These are phyloP conservation scores for Myotis yumanensis DNA, from an alignment of 2,113 vertebrate species.

Conservation along the genomic window DNA sequence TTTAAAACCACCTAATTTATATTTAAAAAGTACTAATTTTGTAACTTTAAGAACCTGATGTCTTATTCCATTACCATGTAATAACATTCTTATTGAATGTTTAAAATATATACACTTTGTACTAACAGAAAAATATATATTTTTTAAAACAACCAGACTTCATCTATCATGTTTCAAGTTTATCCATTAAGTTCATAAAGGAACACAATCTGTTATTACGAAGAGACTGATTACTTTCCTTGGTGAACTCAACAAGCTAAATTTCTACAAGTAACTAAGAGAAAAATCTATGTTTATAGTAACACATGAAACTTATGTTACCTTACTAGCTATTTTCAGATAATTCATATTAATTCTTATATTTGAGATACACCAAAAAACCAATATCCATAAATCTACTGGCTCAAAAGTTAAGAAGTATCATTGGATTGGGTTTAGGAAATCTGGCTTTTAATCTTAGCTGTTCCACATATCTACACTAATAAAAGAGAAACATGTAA, in stretches of 20 bases:
- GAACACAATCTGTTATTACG: not conserved
- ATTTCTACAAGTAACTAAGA: not conserved
- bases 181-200: not conserved
- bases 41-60: not conserved
- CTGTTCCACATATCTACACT: not conserved
- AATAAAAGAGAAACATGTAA: no score
- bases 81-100: not conserved
- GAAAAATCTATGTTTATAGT: not conserved
- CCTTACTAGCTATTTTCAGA: not conserved
- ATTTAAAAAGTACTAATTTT: not conserved
- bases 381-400: not conserved
- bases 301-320: not conserved
- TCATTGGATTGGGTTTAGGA: not conserved
- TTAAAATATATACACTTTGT: slow-evolving; percentile 3
- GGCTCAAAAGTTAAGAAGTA: not conserved
- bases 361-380: not conserved
- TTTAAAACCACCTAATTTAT: not conserved
- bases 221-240: not conserved
- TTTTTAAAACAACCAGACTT: not conserved
- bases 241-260: not conserved
- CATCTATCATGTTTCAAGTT: not conserved
- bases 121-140: not conserved
- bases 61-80: not conserved
- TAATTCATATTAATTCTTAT: slow-evolving; percentile 13
- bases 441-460: not conserved